Base-by-base conservation (phyloP, 2,113 vertebrate species). In the Ictidomys tridecemlineatus region DNA sequence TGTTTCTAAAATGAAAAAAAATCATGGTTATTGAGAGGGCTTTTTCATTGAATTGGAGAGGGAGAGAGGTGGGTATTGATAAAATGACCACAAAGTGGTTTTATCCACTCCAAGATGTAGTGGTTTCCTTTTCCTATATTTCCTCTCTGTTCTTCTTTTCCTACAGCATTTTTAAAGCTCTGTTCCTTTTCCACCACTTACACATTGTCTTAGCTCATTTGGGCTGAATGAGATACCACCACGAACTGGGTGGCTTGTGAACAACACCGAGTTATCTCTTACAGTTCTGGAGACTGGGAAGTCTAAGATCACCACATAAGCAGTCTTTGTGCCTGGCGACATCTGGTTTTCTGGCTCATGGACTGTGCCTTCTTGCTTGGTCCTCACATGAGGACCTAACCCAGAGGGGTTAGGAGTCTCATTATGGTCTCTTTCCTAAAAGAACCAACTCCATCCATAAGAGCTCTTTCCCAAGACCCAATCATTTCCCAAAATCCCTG, bases 1-100 rank as follows among this genome's bases (percentile, higher is more conserved):
- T 37, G 18, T 53, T 88, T 74, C 42, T 70, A 32, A 83, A 65
- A 34, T 53, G 37, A 63, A 95, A 73, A 93, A 45, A 45, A 45
- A 45, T 45, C 45, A 37, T 18, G 58, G 30, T 48, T 85, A 14
- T 24, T 28, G 17, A 76, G 22, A 42, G 17, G 17, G 1, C 0
- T 34, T 90, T 87, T 56, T 42, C n/a, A 69, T 39, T 76, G 58
- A 8, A 34, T 4, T 16, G 30, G n/a, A 39, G 11, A 76, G 11
- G 8, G 18, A 39, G 10, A 77, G 18, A 83, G 16, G 13, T 37
- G 26, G 63, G 90, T 39, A 63, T 26, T 16, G 65, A 70, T 12
- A 32, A 76, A 28, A n/a, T 85, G 20, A 92, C 1, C 0, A 34
- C 4, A 39, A 22, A 4, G 4, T 30, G 76, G 93, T 53, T 37